Base-by-base conservation (phyloP, 2,797 vertebrate genomes). In the Myotis findleyi region DNA sequence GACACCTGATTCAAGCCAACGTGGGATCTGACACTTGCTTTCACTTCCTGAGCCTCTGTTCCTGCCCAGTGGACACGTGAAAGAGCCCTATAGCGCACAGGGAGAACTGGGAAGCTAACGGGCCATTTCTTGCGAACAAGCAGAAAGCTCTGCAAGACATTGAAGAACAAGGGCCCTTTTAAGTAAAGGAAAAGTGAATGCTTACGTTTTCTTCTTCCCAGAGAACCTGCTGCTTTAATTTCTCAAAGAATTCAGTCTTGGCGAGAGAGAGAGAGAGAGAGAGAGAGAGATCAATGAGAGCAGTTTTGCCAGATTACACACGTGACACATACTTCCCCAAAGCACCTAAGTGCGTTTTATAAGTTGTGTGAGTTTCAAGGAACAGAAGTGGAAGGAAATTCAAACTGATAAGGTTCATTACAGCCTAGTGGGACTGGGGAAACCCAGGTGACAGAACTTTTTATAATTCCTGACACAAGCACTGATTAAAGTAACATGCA, bases 51-150 rank as follows among this genome's bases (percentile, higher is more conserved):
- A 51, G 51, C 17, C 18, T 62, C 41, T 18, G 2, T 30, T 71
- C 4, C 1, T 57, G 51, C 51, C 57, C n/a, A 7, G 7, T 0
- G 38, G 14, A 68, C 18, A 12, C 0, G 0, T 7, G 7, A 47
- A 21, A 68, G 57, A 73, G 49, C 7, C 36, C 18, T 17, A 0
- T 20, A 25, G 41, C 10, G 8, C 6, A 3, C 49, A 2, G 30
- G 21, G 21, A 13, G 6, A 17, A 5, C 12, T n/a, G 57, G 41
- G 83, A 90, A 71, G 16, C 53, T 23, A 47, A 30, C 55, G 55
- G 25, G 21, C n/a, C 36, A 1, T 47, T 76, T 80, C 55, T 69
- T 23, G 59, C 0, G 27, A n/a, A 20, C 8, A 75, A 20, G 25
- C 64, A 30, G n/a, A 76, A 44, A 41, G 16, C 25, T 66, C 57